A percentile compares a stretch with the other conserved stretches of the same genome.
These are phyloP conservation scores for Andrena minutula DNA, from an alignment of 2,888 invertebrate genomes.

Conservation along the genomic window DNA sequence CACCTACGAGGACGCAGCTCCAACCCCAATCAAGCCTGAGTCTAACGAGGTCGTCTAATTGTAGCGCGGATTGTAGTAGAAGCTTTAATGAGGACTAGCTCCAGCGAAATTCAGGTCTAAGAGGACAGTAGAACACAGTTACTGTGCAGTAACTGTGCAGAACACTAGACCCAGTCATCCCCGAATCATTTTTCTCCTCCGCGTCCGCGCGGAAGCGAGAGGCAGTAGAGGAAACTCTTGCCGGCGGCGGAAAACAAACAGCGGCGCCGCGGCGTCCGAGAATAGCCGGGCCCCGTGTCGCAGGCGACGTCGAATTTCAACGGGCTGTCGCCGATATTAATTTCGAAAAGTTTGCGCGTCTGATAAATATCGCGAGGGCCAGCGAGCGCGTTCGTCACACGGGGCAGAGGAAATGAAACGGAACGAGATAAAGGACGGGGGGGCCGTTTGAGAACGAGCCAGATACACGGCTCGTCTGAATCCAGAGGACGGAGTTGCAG, in stretches of 20 bases:
- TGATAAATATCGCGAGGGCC: slow-evolving; percentile 42
- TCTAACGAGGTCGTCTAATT: no score
- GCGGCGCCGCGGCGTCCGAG: background rate
- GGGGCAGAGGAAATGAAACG: slow-evolving; percentile 50
- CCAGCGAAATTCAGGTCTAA: no score
- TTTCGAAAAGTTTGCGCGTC: slow-evolving; percentile 37
- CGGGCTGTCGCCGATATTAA: slow-evolving; percentile 54
- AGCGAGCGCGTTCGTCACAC: background rate
- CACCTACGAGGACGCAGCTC: no score
- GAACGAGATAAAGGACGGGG: slow-evolving; percentile 44
- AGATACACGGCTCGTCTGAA: slow-evolving; percentile 43
- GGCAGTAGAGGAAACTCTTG: background rate
- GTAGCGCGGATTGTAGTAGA: no score
- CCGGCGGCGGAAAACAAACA: slow-evolving; percentile 21
- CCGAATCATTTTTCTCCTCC: no score
- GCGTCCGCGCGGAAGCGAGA: background rate
- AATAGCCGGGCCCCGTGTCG: slow-evolving; percentile 23
- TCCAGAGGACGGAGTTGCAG: slow-evolving; percentile 10
- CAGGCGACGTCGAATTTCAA: slow-evolving; percentile 28
- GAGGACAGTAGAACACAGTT: no score
- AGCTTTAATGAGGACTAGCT: no score
- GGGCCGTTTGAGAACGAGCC: slow-evolving; percentile 52
- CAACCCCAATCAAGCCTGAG: no score
- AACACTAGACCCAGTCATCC: no score
- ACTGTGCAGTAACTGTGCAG: no score